Base-by-base conservation (phyloP, 2,113 vertebrate species). In the Pterocles orientalis region DNA sequence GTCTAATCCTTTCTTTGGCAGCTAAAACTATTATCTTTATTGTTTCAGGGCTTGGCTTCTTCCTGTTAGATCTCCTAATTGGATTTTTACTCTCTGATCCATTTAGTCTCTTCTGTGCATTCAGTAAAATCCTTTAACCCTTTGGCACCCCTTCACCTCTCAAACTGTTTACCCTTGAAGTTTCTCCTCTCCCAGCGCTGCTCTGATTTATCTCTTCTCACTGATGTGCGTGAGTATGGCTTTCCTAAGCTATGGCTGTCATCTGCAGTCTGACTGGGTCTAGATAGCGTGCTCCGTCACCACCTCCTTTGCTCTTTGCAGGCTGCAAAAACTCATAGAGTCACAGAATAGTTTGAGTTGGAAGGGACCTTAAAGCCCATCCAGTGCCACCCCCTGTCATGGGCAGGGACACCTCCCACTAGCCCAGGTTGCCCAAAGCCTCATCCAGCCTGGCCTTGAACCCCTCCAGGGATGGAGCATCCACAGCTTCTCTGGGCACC, bases 1-100 rank as follows among this genome's bases (percentile, higher is more conserved):
- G 56, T 91, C 81, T 82, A 70, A 93, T 96, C 73, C 89, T 78
- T 95, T 88, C 72, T 82, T 94, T 95, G 83, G 92, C 80, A 76
- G 61, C 79, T 95, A 89, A 84, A 94, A 53, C 66, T 76, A 93
- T 94, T 93, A 86, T 68, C 92, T 86, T 91, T 86, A 91, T 94
- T 96, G 86, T 95, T 96, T 81, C 81, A 72, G 77, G 77, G 86
- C 84, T 90, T 90, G 84, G 87, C 71, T 96, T 80, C 92, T 90
- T 94, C 90, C 86, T 90, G 41, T 65, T 91, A 94, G 70, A 94
- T 82, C 78, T 94, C 73, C 77, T 97, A 92, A 95, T 89, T 95
- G 94, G 94, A 93, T 97, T 97, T 97, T 81, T 95, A 47, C 77
- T 82, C 84, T 95, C 83, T 2, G 0, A 91, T 95, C 96, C 91